Conservation (phyloP, 2,888 invertebrate genomes). For the Peribatodes rhomboidaria region DNA sequence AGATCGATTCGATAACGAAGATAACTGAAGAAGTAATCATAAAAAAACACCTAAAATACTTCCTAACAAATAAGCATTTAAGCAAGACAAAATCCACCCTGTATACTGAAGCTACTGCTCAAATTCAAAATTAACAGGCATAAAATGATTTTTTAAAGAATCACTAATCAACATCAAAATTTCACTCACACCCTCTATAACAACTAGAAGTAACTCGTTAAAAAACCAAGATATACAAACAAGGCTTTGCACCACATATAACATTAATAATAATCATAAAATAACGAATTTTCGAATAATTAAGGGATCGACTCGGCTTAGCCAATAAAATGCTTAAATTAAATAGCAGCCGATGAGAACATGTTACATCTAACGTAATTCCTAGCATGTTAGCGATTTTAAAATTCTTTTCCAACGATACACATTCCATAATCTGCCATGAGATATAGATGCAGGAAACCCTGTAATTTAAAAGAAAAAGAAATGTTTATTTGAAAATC, state of each 20-base stretch:
- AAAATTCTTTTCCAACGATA: conserved; percentile 42
- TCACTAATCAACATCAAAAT: neutral
- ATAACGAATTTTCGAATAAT: neutral
- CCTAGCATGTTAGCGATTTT: conserved; percentile 40
- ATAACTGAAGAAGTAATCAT: neutral
- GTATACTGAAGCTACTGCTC: conserved; percentile 5
- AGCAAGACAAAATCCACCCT: neutral
- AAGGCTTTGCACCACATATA: conserved; percentile 1
- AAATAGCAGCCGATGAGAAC: conserved; percentile 31
- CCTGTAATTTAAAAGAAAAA: conserved; percentile 50
- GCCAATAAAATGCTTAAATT: conserved; percentile 28
- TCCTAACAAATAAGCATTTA: neutral
- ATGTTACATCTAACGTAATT: conserved; percentile 39
- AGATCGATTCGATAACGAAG: neutral
- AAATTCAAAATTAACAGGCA: conserved; percentile 3
- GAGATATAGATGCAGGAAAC: conserved; percentile 47
- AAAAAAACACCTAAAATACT: neutral
- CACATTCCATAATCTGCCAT: conserved; percentile 49
- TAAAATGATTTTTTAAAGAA: neutral
- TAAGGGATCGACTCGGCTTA: conserved; percentile 23
- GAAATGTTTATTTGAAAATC: neutral
- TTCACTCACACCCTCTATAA: neutral
- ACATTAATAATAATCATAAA: conserved; percentile 7
- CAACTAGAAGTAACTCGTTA: neutral
- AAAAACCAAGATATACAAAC: neutral